These are phyloP conservation scores for Nannoperca obscura DNA, from an alignment of 2,797 vertebrate genomes.

Conservation along the genomic window DNA sequence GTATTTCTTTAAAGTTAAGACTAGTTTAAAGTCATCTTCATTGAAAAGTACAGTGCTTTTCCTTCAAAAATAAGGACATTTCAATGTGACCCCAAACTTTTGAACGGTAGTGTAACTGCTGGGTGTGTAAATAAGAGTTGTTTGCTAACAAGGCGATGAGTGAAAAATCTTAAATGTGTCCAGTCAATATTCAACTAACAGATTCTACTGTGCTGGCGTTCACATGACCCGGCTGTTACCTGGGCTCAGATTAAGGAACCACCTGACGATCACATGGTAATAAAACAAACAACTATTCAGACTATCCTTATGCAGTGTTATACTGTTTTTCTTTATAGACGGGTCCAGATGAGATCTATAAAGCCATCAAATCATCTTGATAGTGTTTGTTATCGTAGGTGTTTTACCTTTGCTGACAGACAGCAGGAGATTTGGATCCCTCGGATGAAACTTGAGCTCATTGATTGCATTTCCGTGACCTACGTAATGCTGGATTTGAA, in stretches of 20 bases:
- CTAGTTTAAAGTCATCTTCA: no score
- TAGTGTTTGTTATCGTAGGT: background rate
- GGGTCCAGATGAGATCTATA: background rate
- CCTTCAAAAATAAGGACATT: no score
- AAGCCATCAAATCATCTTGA: background rate
- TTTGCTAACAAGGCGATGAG: no score
- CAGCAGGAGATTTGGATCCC: slow-evolving; percentile 97
- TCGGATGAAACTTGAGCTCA: slow-evolving; percentile 98
- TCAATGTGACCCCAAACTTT: no score
- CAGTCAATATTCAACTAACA: background rate
- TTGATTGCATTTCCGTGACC: slow-evolving; percentile 99
- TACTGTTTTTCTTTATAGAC: background rate
- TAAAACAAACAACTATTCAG: background rate
- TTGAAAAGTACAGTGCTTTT: no score
- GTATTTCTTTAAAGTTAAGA: no score
- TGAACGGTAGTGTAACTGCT: no score
- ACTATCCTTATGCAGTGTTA: background rate
- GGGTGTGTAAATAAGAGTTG: no score
- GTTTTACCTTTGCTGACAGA: slow-evolving; percentile 98
- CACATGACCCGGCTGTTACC: slow-evolving; percentile 21
- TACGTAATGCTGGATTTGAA: slow-evolving; percentile 91
- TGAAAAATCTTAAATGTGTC: no score
- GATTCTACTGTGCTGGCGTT: background rate
- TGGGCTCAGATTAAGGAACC: slow-evolving; percentile 4
- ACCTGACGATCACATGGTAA: slow-evolving; percentile 29